phyloP scores from a whole-genome alignment of 2,888 invertebrate species.

The Micoletzkya japonica region DNA sequence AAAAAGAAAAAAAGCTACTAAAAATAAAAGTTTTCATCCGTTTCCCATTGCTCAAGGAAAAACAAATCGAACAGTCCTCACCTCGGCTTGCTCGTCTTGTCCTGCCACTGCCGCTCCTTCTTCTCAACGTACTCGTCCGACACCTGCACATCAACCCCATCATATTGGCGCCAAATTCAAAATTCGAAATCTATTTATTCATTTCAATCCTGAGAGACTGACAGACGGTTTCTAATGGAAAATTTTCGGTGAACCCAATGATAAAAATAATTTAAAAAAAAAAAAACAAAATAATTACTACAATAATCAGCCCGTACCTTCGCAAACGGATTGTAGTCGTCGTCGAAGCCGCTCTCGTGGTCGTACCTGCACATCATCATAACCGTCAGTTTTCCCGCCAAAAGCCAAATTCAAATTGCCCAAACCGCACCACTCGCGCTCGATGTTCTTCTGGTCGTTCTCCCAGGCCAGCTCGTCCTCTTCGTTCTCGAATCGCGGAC shows the following conservation, averaged over 20 bases:
- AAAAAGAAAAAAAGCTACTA: no score
- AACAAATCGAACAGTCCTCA: neutral
- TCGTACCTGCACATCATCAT: slow-evolving; percentile 72
- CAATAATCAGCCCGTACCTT: no score
- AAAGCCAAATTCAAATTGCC: neutral
- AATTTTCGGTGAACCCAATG: neutral
- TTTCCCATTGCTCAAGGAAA: neutral
- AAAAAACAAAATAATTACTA: neutral
- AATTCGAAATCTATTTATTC: neutral
- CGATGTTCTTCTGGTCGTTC: slow-evolving; percentile 81
- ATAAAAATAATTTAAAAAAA: neutral
- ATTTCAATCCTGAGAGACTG: slow-evolving; percentile 71
- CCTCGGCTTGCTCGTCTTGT: slow-evolving; percentile 74
- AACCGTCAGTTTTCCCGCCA: slow-evolving; percentile 2
- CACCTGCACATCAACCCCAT: slow-evolving; percentile 32
- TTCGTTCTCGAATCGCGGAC: slow-evolving; percentile 66
- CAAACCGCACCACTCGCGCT: slow-evolving; percentile 80
- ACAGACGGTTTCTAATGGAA: neutral
- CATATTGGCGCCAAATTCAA: no score
- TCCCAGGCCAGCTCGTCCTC: slow-evolving; percentile 84
- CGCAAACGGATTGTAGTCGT: slow-evolving; percentile 84
- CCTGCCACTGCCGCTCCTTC: slow-evolving; percentile 89
- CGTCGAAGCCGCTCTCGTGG: slow-evolving; percentile 82
- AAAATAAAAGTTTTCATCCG: no score
- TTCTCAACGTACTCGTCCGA: slow-evolving; percentile 85